These are phyloP conservation scores for Rhagoletis pomonella DNA, from an alignment of 1,140 invertebrate genomes.

Conservation along the genomic window DNA sequence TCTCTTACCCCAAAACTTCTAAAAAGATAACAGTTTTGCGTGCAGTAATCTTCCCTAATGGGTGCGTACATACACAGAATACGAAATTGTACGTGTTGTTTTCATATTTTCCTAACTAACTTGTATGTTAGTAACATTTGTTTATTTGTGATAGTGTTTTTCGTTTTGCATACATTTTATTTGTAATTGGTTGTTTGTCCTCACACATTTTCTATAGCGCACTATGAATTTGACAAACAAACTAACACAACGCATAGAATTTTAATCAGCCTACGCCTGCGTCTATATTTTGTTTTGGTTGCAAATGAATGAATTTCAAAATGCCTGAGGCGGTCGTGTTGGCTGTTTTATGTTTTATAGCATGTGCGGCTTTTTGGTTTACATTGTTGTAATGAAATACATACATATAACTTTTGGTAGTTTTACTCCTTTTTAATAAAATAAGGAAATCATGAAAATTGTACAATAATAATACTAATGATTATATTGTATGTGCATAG, in stretches of 20 bases:
- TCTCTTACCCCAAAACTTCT: too few species aligned
- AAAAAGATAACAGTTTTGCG: too few species aligned
- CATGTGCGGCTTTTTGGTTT: background rate
- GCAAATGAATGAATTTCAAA: constrained; percentile 26
- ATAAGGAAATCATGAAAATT: too few species aligned
- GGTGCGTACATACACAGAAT: too few species aligned
- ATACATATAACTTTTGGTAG: background rate
- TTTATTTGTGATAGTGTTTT: background rate
- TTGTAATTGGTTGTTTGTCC: background rate
- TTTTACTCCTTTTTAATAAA: background rate
- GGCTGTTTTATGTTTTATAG: background rate
- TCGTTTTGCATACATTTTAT: background rate
- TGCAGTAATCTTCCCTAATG: too few species aligned
- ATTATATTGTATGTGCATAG: too few species aligned
- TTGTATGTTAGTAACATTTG: background rate
- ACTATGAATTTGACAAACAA: background rate
- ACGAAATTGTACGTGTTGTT: background rate
- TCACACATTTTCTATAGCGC: background rate
- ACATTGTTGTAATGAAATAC: constrained; percentile 4
- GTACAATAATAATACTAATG: too few species aligned
- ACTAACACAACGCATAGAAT: constrained; percentile 13
- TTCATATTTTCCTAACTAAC: background rate
- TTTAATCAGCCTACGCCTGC: constrained; percentile 29
- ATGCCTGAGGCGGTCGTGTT: background rate
- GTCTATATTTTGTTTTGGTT: constrained; percentile 12